Conservation (phyloP, 2,888 invertebrate genomes). For the Onthophagus sagittarius region DNA sequence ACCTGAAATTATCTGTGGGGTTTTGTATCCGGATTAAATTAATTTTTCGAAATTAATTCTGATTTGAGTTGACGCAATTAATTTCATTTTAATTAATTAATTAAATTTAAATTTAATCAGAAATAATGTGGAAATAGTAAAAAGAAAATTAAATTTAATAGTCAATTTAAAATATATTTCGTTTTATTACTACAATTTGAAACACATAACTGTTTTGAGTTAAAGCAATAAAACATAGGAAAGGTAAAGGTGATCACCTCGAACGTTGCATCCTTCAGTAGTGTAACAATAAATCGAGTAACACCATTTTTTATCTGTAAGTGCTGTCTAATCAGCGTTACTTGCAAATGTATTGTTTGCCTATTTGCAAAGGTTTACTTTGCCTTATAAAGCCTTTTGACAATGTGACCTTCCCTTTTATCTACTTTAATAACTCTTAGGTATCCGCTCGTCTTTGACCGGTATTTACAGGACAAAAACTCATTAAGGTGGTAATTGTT, state of each 20-base stretch:
- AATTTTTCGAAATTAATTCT: neutral
- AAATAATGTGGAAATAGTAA: neutral
- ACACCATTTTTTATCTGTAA: neutral
- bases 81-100: neutral
- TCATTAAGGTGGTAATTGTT: neutral
- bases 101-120: neutral
- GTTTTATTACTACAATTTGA: neutral
- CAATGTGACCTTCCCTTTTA: neutral
- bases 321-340: neutral
- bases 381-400: neutral
- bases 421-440: neutral
- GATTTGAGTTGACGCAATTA: neutral
- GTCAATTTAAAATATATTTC: neutral
- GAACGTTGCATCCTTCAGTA: neutral
- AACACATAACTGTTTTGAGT: neutral
- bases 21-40: slow-evolving; percentile 7
- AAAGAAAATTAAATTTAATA: neutral
- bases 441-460: neutral
- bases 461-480: neutral
- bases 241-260: neutral
- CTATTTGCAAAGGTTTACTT: neutral
- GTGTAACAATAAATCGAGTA: neutral
- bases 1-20: slow-evolving; percentile 8
- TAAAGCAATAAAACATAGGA: neutral
- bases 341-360: neutral